These are phyloP conservation scores for Ectemnius lituratus DNA, from an alignment of 2,888 invertebrate species.

Conservation along the genomic window DNA sequence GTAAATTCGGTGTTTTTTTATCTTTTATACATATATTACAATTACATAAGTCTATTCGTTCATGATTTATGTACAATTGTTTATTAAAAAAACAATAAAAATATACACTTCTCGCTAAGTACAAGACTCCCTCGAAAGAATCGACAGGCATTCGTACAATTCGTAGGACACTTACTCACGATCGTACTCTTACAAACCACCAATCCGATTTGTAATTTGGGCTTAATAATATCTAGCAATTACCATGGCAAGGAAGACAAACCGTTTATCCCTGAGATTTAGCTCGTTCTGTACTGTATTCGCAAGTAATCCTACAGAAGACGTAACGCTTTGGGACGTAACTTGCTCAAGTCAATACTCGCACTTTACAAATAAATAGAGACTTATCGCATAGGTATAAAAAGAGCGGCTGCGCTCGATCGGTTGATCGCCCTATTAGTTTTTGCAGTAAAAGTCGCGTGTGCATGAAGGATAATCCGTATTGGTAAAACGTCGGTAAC, in stretches of 20 bases:
- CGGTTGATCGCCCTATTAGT: too few relatives aligned
- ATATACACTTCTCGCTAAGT: conserved; percentile 14
- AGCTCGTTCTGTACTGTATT: conserved; percentile 10
- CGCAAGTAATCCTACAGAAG: not conserved
- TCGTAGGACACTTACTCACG: not conserved
- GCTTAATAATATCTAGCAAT: conserved; percentile 11
- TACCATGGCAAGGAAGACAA: conserved; percentile 8
- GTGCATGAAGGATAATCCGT: too few relatives aligned
- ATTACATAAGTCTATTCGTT: not conserved
- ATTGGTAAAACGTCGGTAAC: too few relatives aligned
- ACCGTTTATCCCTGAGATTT: conserved; percentile 29
- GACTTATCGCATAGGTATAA: conserved; percentile 3
- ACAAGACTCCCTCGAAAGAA: conserved; percentile 3
- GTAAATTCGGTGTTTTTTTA: not conserved
- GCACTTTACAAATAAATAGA: conserved; percentile 37
- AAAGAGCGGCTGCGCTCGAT: not conserved
- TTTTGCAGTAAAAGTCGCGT: too few relatives aligned
- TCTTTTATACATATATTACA: not conserved
- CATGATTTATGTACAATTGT: conserved; percentile 2
- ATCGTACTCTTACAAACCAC: conserved; percentile 14
- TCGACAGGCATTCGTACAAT: conserved; percentile 5
- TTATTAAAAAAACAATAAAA: conserved; percentile 19
- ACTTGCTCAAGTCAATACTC: conserved; percentile 9
- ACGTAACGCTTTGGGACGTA: not conserved
- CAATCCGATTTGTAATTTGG: not conserved